A percentile compares a stretch with the other conserved stretches of the same genome.
Evolutionary conservation across 2,113 vertebrate species (phyloP).

Genomic region (Chlorodrepanis virens): DNA sequence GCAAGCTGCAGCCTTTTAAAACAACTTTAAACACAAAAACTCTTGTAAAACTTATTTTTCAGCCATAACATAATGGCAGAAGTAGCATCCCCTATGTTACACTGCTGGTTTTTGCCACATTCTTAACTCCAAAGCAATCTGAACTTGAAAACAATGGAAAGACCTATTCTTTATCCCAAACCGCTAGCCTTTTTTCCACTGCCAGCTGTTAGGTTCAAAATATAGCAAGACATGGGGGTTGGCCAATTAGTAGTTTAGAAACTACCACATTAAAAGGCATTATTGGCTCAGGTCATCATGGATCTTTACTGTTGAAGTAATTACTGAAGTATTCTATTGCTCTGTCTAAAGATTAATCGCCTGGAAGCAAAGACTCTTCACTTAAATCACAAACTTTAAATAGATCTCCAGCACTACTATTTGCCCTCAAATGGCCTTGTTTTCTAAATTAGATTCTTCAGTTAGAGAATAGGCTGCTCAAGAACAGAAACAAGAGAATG

Average conservation of each 20-base stretch:
- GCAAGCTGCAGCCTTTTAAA: not conserved
- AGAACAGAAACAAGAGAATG: not conserved
- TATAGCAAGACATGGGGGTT: not conserved
- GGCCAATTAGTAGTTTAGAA: not conserved
- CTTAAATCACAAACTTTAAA: not conserved
- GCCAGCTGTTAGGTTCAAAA: not conserved
- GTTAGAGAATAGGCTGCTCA: not conserved
- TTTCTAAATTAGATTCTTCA: not conserved
- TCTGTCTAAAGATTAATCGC: not conserved
- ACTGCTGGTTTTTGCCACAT: not conserved
- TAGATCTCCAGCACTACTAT: not conserved
- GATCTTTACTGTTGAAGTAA: not conserved
- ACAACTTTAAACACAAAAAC: not conserved
- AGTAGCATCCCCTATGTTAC: not conserved
- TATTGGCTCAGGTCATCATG: not conserved
- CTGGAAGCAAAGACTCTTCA: not conserved
- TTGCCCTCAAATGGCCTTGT: not conserved
- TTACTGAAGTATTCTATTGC: not conserved
- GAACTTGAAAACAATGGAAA: not conserved
- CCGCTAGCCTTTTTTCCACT: not conserved
- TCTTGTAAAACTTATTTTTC: not conserved
- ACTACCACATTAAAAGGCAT: not conserved
- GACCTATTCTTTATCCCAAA: not conserved
- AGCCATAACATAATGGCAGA: not conserved
- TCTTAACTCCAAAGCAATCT: not conserved